Percentiles rank a stretch among this genome's conserved stretches.
phyloP scores from a whole-genome alignment of 1,140 invertebrate species.

The Penaeus japonicus region DNA sequence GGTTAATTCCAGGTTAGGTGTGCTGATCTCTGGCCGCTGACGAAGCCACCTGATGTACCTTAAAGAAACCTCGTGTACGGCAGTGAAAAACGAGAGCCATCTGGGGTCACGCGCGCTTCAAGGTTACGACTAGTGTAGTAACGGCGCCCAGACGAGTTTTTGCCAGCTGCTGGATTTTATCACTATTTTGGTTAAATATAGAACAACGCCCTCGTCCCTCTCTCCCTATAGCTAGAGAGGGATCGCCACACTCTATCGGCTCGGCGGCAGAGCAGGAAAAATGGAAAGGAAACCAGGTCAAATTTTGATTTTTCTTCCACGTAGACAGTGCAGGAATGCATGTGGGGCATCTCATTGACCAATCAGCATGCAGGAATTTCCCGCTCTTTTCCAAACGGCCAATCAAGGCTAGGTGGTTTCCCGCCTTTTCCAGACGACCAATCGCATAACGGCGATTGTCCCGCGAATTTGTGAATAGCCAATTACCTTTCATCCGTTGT shows the following conservation, averaged over 20 bases:
- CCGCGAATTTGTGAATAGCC: neutral
- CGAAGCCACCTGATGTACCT: too few relatives aligned
- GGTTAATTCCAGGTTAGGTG: too few relatives aligned
- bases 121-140: neutral
- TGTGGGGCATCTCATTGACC: too few relatives aligned
- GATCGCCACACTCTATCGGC: neutral
- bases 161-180: neutral
- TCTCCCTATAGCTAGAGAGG: neutral
- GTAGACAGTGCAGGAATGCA: too few relatives aligned
- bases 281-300: neutral
- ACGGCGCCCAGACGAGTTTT: neutral
- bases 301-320: too few relatives aligned
- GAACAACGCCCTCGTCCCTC: neutral
- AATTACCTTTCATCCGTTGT: neutral
- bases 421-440: slow-evolving; percentile 11
- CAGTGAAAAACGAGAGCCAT: too few relatives aligned
- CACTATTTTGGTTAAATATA: too few relatives aligned
- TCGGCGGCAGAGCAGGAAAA: neutral
- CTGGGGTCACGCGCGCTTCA: neutral
- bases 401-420: neutral
- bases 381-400: neutral
- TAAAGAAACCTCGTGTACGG: too few relatives aligned
- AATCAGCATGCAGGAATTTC: too few relatives aligned
- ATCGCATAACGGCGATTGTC: neutral
- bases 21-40: too few relatives aligned